These are phyloP conservation scores for Bubo scandiacus DNA, from an alignment of 2,113 vertebrate genomes.

Conservation along the genomic window DNA sequence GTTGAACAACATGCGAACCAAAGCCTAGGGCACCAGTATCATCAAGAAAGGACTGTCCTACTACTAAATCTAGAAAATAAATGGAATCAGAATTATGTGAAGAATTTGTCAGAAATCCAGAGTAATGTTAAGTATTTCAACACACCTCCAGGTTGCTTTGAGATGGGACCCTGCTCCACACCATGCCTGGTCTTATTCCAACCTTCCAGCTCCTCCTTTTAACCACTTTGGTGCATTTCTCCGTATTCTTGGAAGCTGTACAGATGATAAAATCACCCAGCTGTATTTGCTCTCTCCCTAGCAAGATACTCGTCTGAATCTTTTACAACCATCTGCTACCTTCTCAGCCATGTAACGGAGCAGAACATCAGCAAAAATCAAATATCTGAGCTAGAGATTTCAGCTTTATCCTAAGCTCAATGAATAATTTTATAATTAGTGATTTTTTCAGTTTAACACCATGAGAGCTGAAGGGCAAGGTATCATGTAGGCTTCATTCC, in stretches of 20 bases:
- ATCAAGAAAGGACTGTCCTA: background rate
- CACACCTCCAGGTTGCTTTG: background rate
- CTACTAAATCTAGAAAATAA: background rate
- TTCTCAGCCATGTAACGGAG: constrained; percentile 6
- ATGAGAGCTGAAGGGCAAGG: background rate
- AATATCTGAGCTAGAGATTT: background rate
- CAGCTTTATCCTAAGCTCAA: background rate
- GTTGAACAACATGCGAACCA: background rate
- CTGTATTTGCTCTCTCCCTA: constrained; percentile 7
- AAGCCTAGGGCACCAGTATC: background rate
- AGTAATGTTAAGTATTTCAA: background rate
- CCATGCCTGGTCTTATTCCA: background rate
- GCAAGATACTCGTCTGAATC: constrained; percentile 1
- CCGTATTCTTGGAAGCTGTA: background rate
- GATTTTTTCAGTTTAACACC: background rate
- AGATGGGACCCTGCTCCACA: background rate
- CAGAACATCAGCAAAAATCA: constrained; percentile 30
- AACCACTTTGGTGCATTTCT: background rate
- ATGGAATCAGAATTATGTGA: background rate
- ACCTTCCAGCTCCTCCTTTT: background rate
- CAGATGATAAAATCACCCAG: constrained; percentile 3
- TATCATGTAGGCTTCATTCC: background rate
- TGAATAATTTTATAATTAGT: background rate
- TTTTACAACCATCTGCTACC: constrained; percentile 46
- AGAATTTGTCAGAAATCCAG: background rate